phyloP scores from a whole-genome alignment of 2,888 invertebrate species.

The Caenorhabditis becei region DNA sequence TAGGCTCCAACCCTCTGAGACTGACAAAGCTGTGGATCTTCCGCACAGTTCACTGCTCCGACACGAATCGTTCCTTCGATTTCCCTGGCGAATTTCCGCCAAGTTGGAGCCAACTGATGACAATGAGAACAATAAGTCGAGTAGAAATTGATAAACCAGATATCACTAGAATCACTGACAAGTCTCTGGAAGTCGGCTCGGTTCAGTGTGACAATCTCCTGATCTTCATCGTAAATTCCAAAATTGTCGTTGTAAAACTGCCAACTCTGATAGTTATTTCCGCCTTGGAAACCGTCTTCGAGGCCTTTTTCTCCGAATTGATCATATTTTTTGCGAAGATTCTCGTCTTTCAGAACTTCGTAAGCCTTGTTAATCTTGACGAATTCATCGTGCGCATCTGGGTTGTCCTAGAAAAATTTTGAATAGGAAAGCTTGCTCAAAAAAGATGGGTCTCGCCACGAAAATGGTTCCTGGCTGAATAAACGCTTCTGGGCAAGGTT shows the following conservation, averaged over 20 bases:
- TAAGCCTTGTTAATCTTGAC: conserved; percentile 90
- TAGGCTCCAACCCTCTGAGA: conserved; percentile 88
- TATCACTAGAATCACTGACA: conserved; percentile 85
- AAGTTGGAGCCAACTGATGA: conserved; percentile 89
- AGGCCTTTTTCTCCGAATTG: conserved; percentile 87
- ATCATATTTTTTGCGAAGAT: conserved; percentile 83
- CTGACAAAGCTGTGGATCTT: conserved; percentile 89
- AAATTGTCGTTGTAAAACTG: conserved; percentile 89
- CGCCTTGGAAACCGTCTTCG: conserved; percentile 84
- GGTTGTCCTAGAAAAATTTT: conserved; percentile 86
- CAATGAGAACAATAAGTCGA: conserved; percentile 92
- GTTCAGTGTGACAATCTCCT: conserved; percentile 88
- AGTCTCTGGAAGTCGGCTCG: conserved; percentile 86
- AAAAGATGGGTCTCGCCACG: no score
- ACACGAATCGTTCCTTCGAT: conserved; percentile 89
- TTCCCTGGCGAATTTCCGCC: conserved; percentile 89
- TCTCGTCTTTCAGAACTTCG: conserved; percentile 90
- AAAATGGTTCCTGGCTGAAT: no score
- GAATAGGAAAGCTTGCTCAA: no score
- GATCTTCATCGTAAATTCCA: conserved; percentile 92
- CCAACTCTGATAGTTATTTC: conserved; percentile 88
- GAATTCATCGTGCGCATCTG: conserved; percentile 88
- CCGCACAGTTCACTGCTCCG: conserved; percentile 92
- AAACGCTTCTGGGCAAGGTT: no score
- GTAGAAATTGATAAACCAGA: conserved; percentile 92